Evolutionary conservation across 2,113 vertebrate species (phyloP).

Genomic region (Nibea albiflora): DNA sequence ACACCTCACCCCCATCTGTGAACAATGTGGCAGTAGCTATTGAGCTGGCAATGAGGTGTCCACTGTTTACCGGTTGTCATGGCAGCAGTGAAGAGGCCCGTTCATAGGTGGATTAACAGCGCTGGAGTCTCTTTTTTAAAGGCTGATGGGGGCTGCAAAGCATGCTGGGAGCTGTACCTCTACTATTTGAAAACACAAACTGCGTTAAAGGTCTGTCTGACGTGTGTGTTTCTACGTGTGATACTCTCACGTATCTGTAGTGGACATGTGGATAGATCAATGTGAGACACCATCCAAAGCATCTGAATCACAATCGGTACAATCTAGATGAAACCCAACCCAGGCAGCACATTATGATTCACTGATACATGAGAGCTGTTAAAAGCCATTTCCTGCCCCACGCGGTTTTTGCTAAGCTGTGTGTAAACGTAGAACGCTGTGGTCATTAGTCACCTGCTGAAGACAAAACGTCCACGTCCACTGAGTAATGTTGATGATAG

Average conservation of each 20-base stretch:
- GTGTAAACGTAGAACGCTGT: slow-evolving; percentile 18
- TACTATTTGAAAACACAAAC: slow-evolving; percentile 13
- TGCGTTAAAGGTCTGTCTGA: not conserved
- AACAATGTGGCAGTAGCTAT: slow-evolving; percentile 49
- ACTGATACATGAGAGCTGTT: slow-evolving; percentile 3
- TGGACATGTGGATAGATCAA: not conserved
- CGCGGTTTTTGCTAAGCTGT: not conserved
- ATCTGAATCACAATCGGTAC: not conserved
- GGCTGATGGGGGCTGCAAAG: slow-evolving; percentile 55
- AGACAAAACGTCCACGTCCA: not conserved
- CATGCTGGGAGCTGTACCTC: slow-evolving; percentile 55
- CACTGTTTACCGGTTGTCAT: slow-evolving; percentile 80
- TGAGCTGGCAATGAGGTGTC: slow-evolving; percentile 64
- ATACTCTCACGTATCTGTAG: not conserved
- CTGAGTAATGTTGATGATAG: slow-evolving; percentile 1
- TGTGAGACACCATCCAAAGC: not conserved
- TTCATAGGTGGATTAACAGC: slow-evolving; percentile 70
- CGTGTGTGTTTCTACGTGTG: not conserved
- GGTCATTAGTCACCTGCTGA: slow-evolving; percentile 7
- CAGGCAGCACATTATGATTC: not conserved
- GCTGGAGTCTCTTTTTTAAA: slow-evolving; percentile 68
- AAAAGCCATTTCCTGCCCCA: slow-evolving; percentile 21
- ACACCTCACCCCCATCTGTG: not conserved
- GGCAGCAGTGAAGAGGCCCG: slow-evolving; percentile 70
- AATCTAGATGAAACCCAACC: not conserved